Base-by-base conservation (phyloP, 2,888 invertebrate species). In the Drepanosiphum platanoidis region DNA sequence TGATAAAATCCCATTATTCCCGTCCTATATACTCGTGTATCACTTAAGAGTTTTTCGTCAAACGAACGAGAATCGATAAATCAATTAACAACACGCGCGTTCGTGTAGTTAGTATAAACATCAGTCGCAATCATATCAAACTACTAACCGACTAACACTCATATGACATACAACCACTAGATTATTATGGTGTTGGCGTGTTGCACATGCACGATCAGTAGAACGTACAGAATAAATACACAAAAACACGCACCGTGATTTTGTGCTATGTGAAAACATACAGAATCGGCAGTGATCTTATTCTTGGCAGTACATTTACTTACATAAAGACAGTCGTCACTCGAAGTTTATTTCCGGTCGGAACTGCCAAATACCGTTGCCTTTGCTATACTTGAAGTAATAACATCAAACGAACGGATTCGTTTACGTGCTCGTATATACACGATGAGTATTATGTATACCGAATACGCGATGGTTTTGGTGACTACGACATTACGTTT, bases 261-360 rank as follows among this genome's bases (percentile, higher is more conserved):
- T 52, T 4, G 52, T 52, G 52, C 22, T 52, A 3, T 15, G 52
- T 52, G 18, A 52, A 52, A 3, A 52, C 22, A 3, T 18, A 52
- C 22, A 3, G 52, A 52, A 18, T 22, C 15, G 52, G 52, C 22
- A 18, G 18, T 15, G 18, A 30, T 30, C 13, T 64, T 64, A 27
- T 64, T 30, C 30, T 64, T 64, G 30, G 8, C 64, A 30, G 7
- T 9, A 8, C 30, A 9, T 64, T 64, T 64, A 64, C 18, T n/a
- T 36, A 34, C 52, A 34, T 8, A 30, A 15, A 75, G 22, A 34
- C 30, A 9, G 34, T 30, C 18, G 77, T 61, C 22, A 27, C 13
- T 30, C 34, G 42, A 22, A 68, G 68, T 79, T 34, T 18, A 46
- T 80, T 80, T 68, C 68, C 68, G 68, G 68, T 68, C 34, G 68